Conservation (phyloP, 2,113 vertebrate species). For the Steatornis caripensis region DNA sequence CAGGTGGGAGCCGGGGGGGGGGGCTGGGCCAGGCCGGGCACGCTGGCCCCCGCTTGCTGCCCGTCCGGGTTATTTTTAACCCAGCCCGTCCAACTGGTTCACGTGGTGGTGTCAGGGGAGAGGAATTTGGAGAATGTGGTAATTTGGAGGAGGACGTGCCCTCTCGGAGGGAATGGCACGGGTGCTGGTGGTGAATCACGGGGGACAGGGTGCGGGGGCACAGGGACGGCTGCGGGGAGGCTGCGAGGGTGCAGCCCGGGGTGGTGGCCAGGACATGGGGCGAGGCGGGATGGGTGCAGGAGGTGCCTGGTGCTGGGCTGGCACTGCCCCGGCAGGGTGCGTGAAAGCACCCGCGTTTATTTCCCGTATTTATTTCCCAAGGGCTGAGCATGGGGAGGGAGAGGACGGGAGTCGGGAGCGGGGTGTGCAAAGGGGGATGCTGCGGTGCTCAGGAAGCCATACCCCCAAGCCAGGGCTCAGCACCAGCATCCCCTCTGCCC, state of each 20-base stretch:
- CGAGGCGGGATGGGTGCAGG: background rate
- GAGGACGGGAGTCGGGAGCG: accelerated
- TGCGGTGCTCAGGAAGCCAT: too few species aligned
- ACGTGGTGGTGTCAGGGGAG: constrained; percentile 67
- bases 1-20: constrained; percentile 47
- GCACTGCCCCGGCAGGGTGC: background rate
- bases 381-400: accelerated
- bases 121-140: constrained; percentile 73
- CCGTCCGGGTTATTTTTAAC: constrained; percentile 66
- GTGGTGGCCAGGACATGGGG: background rate
- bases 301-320: background rate
- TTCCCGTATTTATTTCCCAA: background rate
- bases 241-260: too few species aligned
- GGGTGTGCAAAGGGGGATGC: background rate
- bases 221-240: too few species aligned
- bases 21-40: too few species aligned
- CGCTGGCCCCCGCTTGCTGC: background rate
- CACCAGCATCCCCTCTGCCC: background rate
- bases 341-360: background rate
- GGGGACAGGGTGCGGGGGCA: background rate
- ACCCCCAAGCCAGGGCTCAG: too few species aligned
- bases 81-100: constrained; percentile 67
- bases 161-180: constrained; percentile 52
- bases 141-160: constrained; percentile 70
- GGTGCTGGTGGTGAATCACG: constrained; percentile 49